Evolutionary conservation across 2,888 invertebrate species (phyloP).

Genomic region (Tipula unca): DNA sequence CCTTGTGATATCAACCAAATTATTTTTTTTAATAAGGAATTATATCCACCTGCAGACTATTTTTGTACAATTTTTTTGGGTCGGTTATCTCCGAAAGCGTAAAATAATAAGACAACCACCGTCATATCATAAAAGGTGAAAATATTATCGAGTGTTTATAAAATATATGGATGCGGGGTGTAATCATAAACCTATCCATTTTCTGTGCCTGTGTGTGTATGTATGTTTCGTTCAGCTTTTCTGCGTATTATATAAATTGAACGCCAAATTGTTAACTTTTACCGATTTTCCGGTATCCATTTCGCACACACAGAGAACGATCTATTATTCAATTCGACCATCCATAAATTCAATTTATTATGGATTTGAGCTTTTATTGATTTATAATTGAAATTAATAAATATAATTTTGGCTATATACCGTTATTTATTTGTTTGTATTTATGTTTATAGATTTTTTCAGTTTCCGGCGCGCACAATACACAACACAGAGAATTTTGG

Average conservation of each 20-base stretch:
- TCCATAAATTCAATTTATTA: neutral
- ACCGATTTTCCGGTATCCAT: neutral
- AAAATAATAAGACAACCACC: neutral
- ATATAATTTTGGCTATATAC: neutral
- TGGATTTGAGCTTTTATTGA: neutral
- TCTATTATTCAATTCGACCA: neutral
- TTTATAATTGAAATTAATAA: constrained; percentile 8
- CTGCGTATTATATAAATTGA: neutral
- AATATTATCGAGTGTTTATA: neutral
- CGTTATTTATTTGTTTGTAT: neutral
- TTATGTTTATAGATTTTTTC: neutral
- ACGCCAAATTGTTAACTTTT: neutral
- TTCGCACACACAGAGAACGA: neutral
- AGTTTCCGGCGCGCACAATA: neutral
- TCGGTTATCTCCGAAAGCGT: neutral
- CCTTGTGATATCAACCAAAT: neutral
- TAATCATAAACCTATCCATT: neutral
- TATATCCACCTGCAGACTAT: neutral
- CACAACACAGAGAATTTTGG: neutral
- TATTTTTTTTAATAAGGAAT: neutral
- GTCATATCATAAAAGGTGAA: neutral
- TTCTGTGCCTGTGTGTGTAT: neutral
- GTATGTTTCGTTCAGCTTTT: neutral
- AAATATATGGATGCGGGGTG: neutral
- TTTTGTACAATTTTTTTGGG: neutral